These are phyloP conservation scores for Nylanderia fulva DNA, from an alignment of 1,140 invertebrate genomes.

Conservation along the genomic window DNA sequence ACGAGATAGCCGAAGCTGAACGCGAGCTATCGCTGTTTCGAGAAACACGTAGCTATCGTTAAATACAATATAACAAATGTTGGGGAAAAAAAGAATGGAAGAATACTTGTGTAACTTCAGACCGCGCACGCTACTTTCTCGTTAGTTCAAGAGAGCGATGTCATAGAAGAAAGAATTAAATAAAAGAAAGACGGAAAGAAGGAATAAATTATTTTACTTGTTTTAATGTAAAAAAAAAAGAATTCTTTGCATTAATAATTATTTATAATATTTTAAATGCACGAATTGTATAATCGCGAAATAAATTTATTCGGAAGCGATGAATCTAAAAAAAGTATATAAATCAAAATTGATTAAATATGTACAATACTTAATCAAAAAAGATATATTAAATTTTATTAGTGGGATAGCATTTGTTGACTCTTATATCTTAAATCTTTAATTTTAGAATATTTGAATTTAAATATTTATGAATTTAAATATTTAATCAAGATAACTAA, in stretches of 20 bases:
- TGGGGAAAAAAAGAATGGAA: conserved; percentile 14
- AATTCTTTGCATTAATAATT: background rate
- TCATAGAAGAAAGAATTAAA: background rate
- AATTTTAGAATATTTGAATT: no score
- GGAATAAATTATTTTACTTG: background rate
- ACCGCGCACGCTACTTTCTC: conserved; percentile 32
- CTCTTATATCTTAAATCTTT: no score
- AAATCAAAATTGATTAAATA: no score
- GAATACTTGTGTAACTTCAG: conserved; percentile 17
- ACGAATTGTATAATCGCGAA: no score
- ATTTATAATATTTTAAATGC: background rate
- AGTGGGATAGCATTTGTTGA: no score
- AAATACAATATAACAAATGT: conserved; percentile 55
- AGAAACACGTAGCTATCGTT: conserved; percentile 49
- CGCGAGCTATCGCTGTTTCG: conserved; percentile 52
- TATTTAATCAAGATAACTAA: no score
- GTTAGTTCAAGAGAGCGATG: conserved; percentile 34
- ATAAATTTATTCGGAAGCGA: background rate
- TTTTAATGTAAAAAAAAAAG: background rate
- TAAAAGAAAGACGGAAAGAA: background rate
- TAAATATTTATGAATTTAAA: no score
- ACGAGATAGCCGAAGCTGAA: conserved; percentile 54
- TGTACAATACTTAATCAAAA: no score
- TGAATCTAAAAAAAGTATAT: background rate
- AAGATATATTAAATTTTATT: no score